Conservation (phyloP, 2,113 vertebrate genomes). For the Macrotis lagotis region DNA sequence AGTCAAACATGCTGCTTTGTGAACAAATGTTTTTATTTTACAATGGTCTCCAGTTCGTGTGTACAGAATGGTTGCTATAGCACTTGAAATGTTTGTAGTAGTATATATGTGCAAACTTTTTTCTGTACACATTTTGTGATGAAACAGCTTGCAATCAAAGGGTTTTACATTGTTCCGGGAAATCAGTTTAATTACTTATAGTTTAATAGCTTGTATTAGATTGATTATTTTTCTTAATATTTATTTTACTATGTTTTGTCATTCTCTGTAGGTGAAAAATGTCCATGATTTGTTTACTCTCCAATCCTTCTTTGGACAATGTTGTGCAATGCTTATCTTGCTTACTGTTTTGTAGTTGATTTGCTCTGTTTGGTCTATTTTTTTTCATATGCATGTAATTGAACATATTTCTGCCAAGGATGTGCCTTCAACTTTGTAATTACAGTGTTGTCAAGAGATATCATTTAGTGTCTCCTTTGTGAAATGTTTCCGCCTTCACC, state of each 20-base stretch:
- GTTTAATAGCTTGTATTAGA: slow-evolving; percentile 63
- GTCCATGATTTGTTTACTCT: slow-evolving; percentile 48
- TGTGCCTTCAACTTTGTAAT: slow-evolving; percentile 76
- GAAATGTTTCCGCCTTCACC: slow-evolving; percentile 17
- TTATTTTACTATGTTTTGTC: slow-evolving; percentile 76
- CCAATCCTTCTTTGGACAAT: slow-evolving; percentile 47
- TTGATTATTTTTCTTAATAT: slow-evolving; percentile 74
- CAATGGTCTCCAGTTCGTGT: slow-evolving; percentile 72
- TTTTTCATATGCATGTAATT: slow-evolving; percentile 49
- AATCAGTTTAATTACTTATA: slow-evolving; percentile 54
- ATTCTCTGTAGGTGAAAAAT: slow-evolving; percentile 77
- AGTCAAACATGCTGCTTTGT: slow-evolving; percentile 71
- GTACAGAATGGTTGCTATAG: slow-evolving; percentile 71
- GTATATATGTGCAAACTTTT: slow-evolving; percentile 65
- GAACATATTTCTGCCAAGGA: slow-evolving; percentile 65
- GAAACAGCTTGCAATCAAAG: slow-evolving; percentile 63
- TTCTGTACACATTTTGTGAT: slow-evolving; percentile 68
- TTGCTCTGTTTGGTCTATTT: not conserved
- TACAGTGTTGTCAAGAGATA: slow-evolving; percentile 74
- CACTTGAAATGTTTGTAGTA: slow-evolving; percentile 62
- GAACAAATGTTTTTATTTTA: slow-evolving; percentile 71
- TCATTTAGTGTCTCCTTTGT: slow-evolving; percentile 50
- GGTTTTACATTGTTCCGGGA: slow-evolving; percentile 56
- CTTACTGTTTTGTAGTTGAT: slow-evolving; percentile 64
- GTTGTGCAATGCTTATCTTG: slow-evolving; percentile 61